phyloP scores from a whole-genome alignment of 2,797 vertebrate species.

The Bradypodion ventrale region DNA sequence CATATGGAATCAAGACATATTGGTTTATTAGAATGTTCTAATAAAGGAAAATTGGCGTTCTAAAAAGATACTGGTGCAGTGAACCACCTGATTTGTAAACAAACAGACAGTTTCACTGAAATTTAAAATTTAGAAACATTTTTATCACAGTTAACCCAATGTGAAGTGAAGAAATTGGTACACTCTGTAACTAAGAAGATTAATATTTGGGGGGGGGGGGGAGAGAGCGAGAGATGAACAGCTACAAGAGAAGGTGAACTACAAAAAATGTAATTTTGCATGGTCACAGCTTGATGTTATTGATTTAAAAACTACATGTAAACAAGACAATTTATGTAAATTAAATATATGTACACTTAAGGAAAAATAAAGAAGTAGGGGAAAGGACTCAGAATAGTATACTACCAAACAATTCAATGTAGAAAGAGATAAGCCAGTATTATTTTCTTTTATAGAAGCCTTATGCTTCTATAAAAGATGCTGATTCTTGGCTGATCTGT shows the following conservation, averaged over 20 bases:
- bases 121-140: not conserved
- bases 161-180: not conserved
- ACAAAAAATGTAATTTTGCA: not conserved
- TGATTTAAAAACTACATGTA: not conserved
- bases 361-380: not conserved
- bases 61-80: constrained; percentile 26
- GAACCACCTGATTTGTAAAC: constrained; percentile 26
- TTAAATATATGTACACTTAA: not conserved
- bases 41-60: constrained; percentile 41
- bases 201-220: not conserved
- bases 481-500: not conserved
- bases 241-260: not conserved
- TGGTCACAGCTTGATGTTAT: not conserved
- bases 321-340: not conserved
- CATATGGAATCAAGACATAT: constrained; percentile 39
- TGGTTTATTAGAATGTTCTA: constrained; percentile 19
- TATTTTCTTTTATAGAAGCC: constrained; percentile 21
- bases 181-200: not conserved
- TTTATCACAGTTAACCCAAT: not conserved
- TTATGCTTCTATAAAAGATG: constrained; percentile 33
- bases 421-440: constrained; percentile 25
- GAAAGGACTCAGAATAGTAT: not conserved
- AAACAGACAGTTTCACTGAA: constrained; percentile 27
- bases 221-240: constrained; percentile 7
- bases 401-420: constrained; percentile 24